Percentiles rank a stretch among this genome's conserved stretches.
Evolutionary conservation across 2,797 vertebrate genomes (phyloP).

Genomic region (Limosa lapponica): DNA sequence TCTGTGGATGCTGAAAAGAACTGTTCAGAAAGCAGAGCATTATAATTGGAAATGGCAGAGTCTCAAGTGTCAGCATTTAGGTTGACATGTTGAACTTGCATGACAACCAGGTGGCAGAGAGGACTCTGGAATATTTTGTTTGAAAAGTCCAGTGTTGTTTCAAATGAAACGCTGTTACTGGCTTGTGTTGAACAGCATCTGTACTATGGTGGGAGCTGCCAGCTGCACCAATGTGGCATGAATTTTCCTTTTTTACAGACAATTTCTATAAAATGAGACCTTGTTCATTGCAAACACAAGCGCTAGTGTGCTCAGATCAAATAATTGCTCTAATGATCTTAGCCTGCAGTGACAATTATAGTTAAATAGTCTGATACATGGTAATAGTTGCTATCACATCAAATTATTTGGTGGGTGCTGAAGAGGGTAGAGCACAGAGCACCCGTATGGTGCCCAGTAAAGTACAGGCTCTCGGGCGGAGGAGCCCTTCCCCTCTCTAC

Average conservation of each 20-base stretch:
- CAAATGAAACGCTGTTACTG: neutral
- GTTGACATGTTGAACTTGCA: constrained; percentile 5
- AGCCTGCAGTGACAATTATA: neutral
- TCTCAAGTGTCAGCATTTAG: neutral
- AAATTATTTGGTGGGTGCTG: neutral
- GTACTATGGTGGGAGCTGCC: neutral
- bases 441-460: neutral
- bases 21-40: constrained; percentile 3
- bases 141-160: neutral
- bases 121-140: neutral
- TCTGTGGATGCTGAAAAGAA: neutral
- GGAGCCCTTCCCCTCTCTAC: neutral
- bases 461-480: neutral
- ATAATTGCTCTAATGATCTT: constrained; percentile 45
- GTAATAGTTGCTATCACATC: neutral
- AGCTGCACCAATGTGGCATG: neutral
- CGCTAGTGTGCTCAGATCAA: neutral
- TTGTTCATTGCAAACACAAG: neutral
- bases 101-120: constrained; percentile 8
- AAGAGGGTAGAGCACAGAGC: neutral
- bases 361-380: constrained; percentile 14
- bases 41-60: constrained; percentile 21
- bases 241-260: neutral
- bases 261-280: neutral
- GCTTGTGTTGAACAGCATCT: neutral